Evolutionary conservation across 2,888 invertebrate genomes (phyloP), one percentile per base, ranked within the genome.

Genomic region (Himalopsyche anomala): DNA sequence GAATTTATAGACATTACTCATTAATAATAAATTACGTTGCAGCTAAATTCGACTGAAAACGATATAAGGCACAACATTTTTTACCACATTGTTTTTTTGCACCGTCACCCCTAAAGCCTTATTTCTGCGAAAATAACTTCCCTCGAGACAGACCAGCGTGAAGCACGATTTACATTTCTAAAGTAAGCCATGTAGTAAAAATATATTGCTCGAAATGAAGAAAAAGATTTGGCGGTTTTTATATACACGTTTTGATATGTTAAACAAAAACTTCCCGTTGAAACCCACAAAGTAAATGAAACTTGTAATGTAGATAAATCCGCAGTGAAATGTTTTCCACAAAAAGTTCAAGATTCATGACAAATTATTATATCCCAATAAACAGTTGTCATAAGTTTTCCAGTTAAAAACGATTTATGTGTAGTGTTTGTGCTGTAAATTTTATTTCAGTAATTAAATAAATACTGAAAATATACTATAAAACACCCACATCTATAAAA

Each of bases 141-240:
- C 62, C 19, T 62, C 28, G 28, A 19, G 62, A 62, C 62, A 62
- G 62, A 62, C 62, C 62, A 62, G 62, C 62, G 62, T 62, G 62
- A 62, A 62, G 62, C 62, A 62, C 62, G 62, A 62, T 62, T 62
- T 62, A 19, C 19, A 62, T 62, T 62, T 62, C 19, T 15, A 62
- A 62, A 62, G 62, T 62, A 62, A 62, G 62, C 62, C 62, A 62
- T 62, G 62, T 62, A 62, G 62, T 62, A 62, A 62, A 62, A 62
- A 62, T 62, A 62, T 62, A 62, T 62, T 62, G 62, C 62, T 28
- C 62, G 28, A 62, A 62, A 62, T 62, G 62, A 62, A 62, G 62
- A 62, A 62, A 62, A 62, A 19, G 62, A 62, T 62, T 62, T 28
- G 4, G 62, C 11, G 62, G 19, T 19, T 28, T 56, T 62, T 62